Conservation (phyloP, 1,140 invertebrate genomes). For the Drosophila aff. region DNA sequence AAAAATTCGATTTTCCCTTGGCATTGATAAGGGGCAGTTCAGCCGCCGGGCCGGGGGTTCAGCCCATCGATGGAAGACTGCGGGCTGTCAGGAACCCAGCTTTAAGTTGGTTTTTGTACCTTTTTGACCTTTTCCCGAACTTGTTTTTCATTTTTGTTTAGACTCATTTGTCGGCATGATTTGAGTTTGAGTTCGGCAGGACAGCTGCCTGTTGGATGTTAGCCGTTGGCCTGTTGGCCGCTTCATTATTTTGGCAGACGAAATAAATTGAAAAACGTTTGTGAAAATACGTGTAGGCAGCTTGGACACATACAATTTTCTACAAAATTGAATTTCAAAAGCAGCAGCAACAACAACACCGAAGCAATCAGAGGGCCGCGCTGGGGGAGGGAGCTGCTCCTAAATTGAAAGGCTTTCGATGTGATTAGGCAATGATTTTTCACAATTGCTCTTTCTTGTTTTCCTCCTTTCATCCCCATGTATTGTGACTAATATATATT, state of each 20-base stretch:
- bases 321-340: conserved; percentile 74
- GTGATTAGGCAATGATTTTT: conserved; percentile 73
- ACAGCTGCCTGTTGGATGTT: conserved; percentile 36
- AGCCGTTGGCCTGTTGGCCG: conserved; percentile 20
- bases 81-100: conserved; percentile 20
- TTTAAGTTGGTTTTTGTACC: conserved; percentile 72
- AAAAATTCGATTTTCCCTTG: conserved; percentile 73
- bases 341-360: conserved; percentile 35
- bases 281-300: conserved; percentile 67
- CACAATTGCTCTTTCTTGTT: conserved; percentile 24
- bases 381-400: background rate
- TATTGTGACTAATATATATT: conserved; percentile 48
- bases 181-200: conserved; percentile 58
- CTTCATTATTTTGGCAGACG: conserved; percentile 72
- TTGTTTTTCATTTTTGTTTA: conserved; percentile 56
- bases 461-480: conserved; percentile 10
- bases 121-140: conserved; percentile 68
- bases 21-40: conserved; percentile 61
- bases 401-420: conserved; percentile 37
- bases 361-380: conserved; percentile 59
- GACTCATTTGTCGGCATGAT: conserved; percentile 68
- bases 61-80: conserved; percentile 17
- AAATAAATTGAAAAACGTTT: conserved; percentile 79
- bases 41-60: background rate
- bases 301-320: conserved; percentile 72